phyloP scores from a whole-genome alignment of 2,113 vertebrate genomes.

The Pituophis catenifer region DNA sequence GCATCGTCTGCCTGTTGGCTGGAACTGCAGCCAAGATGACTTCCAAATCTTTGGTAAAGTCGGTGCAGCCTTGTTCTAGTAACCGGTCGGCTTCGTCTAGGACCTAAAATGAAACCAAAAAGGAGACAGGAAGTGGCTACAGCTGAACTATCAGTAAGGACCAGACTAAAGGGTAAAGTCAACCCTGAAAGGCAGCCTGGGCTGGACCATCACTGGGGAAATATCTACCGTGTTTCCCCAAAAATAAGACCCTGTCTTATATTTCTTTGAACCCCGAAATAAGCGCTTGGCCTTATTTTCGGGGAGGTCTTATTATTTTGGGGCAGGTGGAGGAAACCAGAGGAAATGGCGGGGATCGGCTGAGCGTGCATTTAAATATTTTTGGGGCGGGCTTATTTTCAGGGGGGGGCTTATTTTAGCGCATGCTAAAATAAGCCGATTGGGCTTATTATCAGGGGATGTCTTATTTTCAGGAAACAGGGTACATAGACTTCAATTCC shows the following conservation, averaged over 20 bases:
- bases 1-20: slow-evolving; percentile 79
- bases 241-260: too few species aligned
- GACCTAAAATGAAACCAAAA: slow-evolving; percentile 61
- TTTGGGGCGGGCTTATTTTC: too few species aligned
- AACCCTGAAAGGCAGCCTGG: background rate
- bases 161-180: background rate
- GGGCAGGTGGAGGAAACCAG: too few species aligned
- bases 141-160: background rate
- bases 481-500: background rate
- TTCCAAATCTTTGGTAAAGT: slow-evolving; percentile 90
- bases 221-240: background rate
- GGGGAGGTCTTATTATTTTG: too few species aligned
- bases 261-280: too few species aligned
- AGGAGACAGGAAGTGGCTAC: rapidly evolving
- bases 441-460: too few species aligned
- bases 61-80: slow-evolving; percentile 88
- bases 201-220: background rate
- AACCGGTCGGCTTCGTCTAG: slow-evolving; percentile 91
- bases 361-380: too few species aligned
- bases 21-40: slow-evolving; percentile 79
- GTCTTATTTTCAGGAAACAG: too few species aligned
- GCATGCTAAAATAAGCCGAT: too few species aligned
- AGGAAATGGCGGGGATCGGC: too few species aligned
- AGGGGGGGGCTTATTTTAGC: too few species aligned
- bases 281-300: too few species aligned